phyloP scores from a whole-genome alignment of 1,140 invertebrate species.

The Dendroctonus ponderosae region DNA sequence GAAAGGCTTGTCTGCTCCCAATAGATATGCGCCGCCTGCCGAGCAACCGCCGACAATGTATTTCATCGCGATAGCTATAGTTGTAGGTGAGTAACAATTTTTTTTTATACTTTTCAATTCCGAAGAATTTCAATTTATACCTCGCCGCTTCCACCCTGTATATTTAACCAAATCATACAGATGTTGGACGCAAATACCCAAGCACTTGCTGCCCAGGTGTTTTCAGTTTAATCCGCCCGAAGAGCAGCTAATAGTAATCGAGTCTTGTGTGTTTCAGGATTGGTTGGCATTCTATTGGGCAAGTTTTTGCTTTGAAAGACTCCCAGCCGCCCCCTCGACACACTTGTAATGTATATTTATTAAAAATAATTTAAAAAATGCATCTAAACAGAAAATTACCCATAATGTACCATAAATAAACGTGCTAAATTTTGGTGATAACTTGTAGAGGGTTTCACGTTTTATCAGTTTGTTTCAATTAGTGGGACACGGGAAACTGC shows the following conservation, averaged over 20 bases:
- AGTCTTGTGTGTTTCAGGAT: constrained; percentile 28
- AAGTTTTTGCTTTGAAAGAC: constrained; percentile 48
- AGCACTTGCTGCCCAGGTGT: not conserved
- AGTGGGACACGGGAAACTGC: no score
- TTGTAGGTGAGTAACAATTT: constrained; percentile 29
- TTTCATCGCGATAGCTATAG: constrained; percentile 36
- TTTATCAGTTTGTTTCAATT: no score
- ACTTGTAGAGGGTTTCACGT: not conserved
- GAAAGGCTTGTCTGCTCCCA: constrained; percentile 41
- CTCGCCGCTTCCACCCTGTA: no score
- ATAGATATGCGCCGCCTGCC: constrained; percentile 42
- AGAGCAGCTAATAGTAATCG: no score
- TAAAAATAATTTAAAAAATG: constrained; percentile 38
- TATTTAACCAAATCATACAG: no score
- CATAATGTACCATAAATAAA: constrained; percentile 41
- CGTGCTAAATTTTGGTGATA: constrained; percentile 21
- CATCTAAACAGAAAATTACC: constrained; percentile 35
- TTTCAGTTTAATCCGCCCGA: constrained; percentile 13
- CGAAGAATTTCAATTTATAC: no score
- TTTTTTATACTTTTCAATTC: constrained; percentile 1
- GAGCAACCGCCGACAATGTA: constrained; percentile 37
- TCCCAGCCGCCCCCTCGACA: constrained; percentile 24
- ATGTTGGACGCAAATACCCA: no score
- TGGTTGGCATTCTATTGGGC: constrained; percentile 45
- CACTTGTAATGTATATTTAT: constrained; percentile 45